These are phyloP conservation scores for Cataglyphis hispanica DNA, from an alignment of 1,140 invertebrate genomes.

Conservation along the genomic window DNA sequence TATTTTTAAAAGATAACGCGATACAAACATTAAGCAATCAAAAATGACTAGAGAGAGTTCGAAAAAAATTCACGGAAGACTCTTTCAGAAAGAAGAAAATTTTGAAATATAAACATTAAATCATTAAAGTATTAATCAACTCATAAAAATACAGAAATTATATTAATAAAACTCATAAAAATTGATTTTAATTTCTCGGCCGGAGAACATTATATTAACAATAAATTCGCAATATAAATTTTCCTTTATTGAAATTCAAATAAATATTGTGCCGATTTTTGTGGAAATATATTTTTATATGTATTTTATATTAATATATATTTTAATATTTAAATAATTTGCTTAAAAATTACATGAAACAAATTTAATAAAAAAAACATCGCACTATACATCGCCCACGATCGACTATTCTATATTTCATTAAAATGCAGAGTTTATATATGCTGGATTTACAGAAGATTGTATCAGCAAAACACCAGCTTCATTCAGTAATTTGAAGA, in stretches of 20 bases:
- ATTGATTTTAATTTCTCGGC: neutral
- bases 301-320: neutral
- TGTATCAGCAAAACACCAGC: neutral
- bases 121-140: neutral
- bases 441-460: neutral
- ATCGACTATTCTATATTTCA: neutral
- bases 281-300: too few relatives aligned
- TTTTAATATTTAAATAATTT: constrained; percentile 27
- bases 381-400: neutral
- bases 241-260: neutral
- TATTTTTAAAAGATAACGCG: neutral
- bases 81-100: neutral
- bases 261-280: neutral
- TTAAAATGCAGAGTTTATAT: constrained; percentile 17
- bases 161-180: neutral
- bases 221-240: neutral
- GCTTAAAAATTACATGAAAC: neutral
- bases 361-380: constrained; percentile 25
- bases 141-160: neutral
- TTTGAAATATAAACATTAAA: neutral
- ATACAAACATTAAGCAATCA: neutral
- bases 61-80: neutral
- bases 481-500: constrained; percentile 3
- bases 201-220: neutral
- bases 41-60: neutral